Percentiles rank a stretch among this genome's conserved stretches.
phyloP scores from a whole-genome alignment of 1,140 invertebrate genomes.

The Adoxophyes honmai region DNA sequence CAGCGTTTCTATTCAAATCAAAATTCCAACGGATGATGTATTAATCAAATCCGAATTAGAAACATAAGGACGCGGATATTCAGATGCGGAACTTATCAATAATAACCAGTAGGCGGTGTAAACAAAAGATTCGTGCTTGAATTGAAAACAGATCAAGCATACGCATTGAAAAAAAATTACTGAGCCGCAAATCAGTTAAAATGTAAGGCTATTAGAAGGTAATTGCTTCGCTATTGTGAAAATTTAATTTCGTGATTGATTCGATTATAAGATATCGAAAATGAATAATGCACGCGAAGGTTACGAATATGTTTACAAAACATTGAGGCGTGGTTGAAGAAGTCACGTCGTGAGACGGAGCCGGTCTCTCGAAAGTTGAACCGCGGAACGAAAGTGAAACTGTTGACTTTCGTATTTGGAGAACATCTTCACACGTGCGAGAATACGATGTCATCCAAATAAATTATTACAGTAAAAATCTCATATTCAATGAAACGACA shows the following conservation, averaged over 20 bases:
- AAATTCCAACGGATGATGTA: not conserved
- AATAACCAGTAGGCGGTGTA: no score
- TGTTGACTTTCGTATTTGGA: slow-evolving; percentile 36
- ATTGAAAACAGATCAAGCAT: no score
- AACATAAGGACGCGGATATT: not conserved
- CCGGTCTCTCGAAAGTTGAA: slow-evolving; percentile 44
- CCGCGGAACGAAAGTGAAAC: slow-evolving; percentile 59
- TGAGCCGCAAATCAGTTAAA: not conserved
- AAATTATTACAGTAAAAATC: slow-evolving; percentile 16
- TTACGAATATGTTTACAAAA: slow-evolving; percentile 38
- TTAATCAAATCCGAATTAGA: slow-evolving; percentile 9
- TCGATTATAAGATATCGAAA: slow-evolving; percentile 16
- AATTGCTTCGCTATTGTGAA: not conserved
- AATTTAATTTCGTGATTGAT: slow-evolving; percentile 1
- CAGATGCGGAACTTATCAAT: not conserved
- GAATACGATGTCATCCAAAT: slow-evolving; percentile 22
- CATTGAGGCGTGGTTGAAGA: slow-evolving; percentile 32
- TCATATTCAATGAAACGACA: not conserved
- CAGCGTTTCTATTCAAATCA: slow-evolving; percentile 11
- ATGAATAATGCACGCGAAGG: slow-evolving; percentile 17
- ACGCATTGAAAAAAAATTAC: not conserved
- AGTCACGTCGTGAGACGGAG: slow-evolving; percentile 24
- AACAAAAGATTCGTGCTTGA: no score
- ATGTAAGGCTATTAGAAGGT: not conserved
- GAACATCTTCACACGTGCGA: slow-evolving; percentile 30